Percentiles rank a stretch among this genome's conserved stretches.
Conservation (phyloP, 92 coral and sea anemone genomes). For the Siderastrea siderea region DNA sequence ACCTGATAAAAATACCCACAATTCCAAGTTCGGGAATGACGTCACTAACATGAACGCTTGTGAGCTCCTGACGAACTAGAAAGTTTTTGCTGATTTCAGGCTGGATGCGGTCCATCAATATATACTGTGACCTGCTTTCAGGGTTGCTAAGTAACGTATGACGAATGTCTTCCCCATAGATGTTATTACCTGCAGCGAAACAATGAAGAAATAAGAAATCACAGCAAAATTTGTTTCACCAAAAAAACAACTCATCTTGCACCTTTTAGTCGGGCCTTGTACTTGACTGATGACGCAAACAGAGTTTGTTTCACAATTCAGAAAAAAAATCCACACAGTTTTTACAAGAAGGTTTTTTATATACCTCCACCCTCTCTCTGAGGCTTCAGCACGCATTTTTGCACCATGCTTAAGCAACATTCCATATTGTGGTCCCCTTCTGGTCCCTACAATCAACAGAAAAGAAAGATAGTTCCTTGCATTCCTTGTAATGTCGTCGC, state of each 20-base stretch:
- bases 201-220: too few relatives aligned
- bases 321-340: background rate
- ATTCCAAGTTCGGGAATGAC: constrained; percentile 94
- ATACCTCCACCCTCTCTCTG: constrained; percentile 99
- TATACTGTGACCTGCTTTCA: constrained; percentile 84
- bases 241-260: too few relatives aligned
- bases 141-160: constrained; percentile 65
- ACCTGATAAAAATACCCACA: constrained; percentile 94
- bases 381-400: constrained; percentile 94
- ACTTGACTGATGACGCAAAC: too few relatives aligned
- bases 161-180: constrained; percentile 91
- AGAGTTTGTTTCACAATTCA: too few relatives aligned
- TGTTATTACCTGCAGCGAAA: constrained; percentile 80
- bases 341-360: background rate
- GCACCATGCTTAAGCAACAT: constrained; percentile 84
- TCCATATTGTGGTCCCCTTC: constrained; percentile 86
- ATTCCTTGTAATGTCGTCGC: background rate
- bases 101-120: constrained; percentile 91
- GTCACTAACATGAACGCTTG: constrained; percentile 49
- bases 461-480: background rate
- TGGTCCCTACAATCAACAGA: constrained; percentile 71
- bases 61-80: constrained; percentile 84
- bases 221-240: too few relatives aligned
- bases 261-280: too few relatives aligned
- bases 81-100: constrained; percentile 81